phyloP scores from a whole-genome alignment of 2,113 vertebrate genomes.

The Casuarius casuarius region DNA sequence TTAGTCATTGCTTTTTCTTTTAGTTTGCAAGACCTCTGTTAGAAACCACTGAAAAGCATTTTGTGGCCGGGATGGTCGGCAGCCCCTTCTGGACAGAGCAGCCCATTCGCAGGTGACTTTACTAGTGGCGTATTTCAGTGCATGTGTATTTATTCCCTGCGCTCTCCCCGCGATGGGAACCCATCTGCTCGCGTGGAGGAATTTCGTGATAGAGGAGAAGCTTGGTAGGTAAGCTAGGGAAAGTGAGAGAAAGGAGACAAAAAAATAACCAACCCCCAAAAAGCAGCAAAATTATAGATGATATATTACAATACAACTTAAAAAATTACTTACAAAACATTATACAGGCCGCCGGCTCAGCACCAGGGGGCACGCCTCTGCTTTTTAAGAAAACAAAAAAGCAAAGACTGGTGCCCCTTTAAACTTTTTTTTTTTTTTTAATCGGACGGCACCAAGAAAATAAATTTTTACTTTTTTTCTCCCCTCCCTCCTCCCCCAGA shows the following conservation, averaged over 20 bases:
- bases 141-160: neutral
- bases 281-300: constrained; percentile 75
- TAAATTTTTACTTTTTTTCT: neutral
- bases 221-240: neutral
- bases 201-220: accelerated
- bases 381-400: neutral
- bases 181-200: accelerated
- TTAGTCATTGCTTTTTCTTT: neutral
- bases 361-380: neutral
- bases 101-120: neutral
- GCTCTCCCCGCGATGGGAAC: neutral
- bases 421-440: neutral
- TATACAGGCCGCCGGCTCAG: constrained; percentile 62
- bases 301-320: constrained; percentile 83
- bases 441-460: neutral
- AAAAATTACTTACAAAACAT: constrained; percentile 85
- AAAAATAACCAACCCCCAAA: neutral
- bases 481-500: neutral
- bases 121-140: neutral
- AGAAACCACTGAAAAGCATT: neutral
- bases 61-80: accelerated
- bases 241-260: neutral
- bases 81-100: neutral
- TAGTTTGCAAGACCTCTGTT: too few species aligned
- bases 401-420: neutral